Percentiles rank a stretch among this genome's conserved stretches.
These are phyloP conservation scores for Cotesia chilonis DNA, from an alignment of 1,140 invertebrate genomes.

Conservation along the genomic window DNA sequence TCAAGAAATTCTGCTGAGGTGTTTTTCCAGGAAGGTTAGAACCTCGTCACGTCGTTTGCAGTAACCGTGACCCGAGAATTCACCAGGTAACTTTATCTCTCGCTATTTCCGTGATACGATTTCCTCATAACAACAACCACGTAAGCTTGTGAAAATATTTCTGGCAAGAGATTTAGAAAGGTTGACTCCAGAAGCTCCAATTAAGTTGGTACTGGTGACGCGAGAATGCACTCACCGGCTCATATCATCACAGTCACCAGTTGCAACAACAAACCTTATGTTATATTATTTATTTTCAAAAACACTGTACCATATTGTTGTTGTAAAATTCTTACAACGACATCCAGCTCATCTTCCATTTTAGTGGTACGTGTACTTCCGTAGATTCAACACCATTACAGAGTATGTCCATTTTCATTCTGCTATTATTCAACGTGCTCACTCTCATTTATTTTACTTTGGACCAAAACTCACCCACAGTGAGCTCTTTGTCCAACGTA, in stretches of 20 bases:
- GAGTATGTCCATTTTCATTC: no score
- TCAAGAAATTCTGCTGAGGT: no score
- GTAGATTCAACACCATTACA: no score
- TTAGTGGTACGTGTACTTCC: no score
- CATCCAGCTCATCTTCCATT: no score
- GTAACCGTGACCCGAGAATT: background rate
- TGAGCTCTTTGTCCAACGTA: no score
- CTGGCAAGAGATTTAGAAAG: background rate
- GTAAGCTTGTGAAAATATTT: no score
- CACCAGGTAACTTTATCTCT: constrained; percentile 10
- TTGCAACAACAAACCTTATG: constrained; percentile 20
- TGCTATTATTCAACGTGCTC: background rate
- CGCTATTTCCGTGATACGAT: background rate
- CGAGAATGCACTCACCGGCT: constrained; percentile 41
- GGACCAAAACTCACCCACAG: no score
- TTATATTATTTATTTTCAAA: background rate
- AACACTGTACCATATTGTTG: background rate
- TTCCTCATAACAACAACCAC: no score
- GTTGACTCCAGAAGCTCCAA: constrained; percentile 40
- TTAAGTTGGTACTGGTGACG: constrained; percentile 47
- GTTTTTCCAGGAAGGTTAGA: no score
- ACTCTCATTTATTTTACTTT: background rate
- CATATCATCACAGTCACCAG: background rate
- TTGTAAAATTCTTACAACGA: background rate
- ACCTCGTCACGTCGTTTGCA: no score